Percentiles rank a stretch among this genome's conserved stretches.
Evolutionary conservation across 2,797 vertebrate genomes (phyloP).

Genomic region (Champsocephalus gunnari): DNA sequence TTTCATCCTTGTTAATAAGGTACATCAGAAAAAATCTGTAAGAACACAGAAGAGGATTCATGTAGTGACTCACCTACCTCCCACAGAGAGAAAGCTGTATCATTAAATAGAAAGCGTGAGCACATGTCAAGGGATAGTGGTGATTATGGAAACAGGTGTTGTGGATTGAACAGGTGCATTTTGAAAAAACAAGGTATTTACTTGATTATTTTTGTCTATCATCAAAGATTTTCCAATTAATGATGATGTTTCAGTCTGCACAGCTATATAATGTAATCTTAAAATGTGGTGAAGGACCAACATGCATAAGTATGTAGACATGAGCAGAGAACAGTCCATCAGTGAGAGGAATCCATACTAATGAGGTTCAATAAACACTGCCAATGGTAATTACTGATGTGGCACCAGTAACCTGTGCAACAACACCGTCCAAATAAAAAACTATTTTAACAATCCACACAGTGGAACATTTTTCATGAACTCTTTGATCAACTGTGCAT

Average conservation of each 20-base stretch:
- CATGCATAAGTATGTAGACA: slow-evolving; percentile 1
- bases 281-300: slow-evolving; percentile 12
- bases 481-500: background rate
- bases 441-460: background rate
- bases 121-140: background rate
- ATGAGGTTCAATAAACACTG: slow-evolving; percentile 25
- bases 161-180: background rate
- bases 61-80: background rate
- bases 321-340: slow-evolving; percentile 6
- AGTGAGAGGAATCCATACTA: slow-evolving; percentile 32
- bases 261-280: background rate
- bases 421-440: slow-evolving; percentile 14
- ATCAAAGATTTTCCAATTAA: too few relatives aligned
- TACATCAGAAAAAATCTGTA: slow-evolving; percentile 87
- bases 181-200: slow-evolving; percentile 10
- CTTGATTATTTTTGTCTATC: too few relatives aligned
- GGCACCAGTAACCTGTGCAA: slow-evolving; percentile 12
- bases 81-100: background rate
- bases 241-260: background rate
- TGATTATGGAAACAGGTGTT: background rate
- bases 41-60: slow-evolving; percentile 43
- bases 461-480: slow-evolving; percentile 9
- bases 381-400: slow-evolving; percentile 32
- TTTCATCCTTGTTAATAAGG: slow-evolving; percentile 87
- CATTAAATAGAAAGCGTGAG: background rate